Conservation (phyloP, 1,140 invertebrate species). For the Drosophila takahashii region DNA sequence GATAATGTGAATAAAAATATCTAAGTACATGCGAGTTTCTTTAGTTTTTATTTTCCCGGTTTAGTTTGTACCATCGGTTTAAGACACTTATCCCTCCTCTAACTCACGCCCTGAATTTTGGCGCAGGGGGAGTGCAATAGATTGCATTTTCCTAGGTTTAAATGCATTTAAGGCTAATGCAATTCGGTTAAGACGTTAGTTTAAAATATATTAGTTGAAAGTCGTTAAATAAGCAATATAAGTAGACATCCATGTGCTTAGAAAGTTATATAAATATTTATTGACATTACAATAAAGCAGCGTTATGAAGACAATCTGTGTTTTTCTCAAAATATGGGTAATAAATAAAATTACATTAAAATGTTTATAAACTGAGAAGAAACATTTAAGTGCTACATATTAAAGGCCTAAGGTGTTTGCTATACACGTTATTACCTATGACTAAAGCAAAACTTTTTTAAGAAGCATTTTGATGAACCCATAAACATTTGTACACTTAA, state of each 20-base stretch:
- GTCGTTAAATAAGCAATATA: slow-evolving; percentile 81
- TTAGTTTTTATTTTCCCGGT: slow-evolving; percentile 19
- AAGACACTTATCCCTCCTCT: slow-evolving; percentile 24
- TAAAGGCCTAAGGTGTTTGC: too few relatives aligned
- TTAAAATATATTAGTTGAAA: slow-evolving; percentile 72
- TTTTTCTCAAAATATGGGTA: slow-evolving; percentile 3
- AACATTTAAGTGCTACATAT: neutral
- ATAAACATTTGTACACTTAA: slow-evolving; percentile 15
- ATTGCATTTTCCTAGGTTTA: slow-evolving; percentile 48
- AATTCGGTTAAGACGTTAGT: slow-evolving; percentile 68
- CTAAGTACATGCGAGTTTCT: slow-evolving; percentile 20
- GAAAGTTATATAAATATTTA: slow-evolving; percentile 79
- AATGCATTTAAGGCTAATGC: slow-evolving; percentile 47
- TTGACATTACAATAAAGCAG: slow-evolving; percentile 76
- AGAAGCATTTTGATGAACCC: neutral
- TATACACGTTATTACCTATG: neutral
- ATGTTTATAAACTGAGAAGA: neutral
- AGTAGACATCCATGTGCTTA: slow-evolving; percentile 81
- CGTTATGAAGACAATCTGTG: slow-evolving; percentile 63
- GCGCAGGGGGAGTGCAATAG: slow-evolving; percentile 48
- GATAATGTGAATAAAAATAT: slow-evolving; percentile 34
- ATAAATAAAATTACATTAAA: neutral
- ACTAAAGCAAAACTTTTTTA: neutral
- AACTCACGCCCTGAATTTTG: slow-evolving; percentile 19
- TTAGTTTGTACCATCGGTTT: slow-evolving; percentile 34